phyloP scores from a whole-genome alignment of 2,797 vertebrate genomes.

The Rhinoraja longicauda region DNA sequence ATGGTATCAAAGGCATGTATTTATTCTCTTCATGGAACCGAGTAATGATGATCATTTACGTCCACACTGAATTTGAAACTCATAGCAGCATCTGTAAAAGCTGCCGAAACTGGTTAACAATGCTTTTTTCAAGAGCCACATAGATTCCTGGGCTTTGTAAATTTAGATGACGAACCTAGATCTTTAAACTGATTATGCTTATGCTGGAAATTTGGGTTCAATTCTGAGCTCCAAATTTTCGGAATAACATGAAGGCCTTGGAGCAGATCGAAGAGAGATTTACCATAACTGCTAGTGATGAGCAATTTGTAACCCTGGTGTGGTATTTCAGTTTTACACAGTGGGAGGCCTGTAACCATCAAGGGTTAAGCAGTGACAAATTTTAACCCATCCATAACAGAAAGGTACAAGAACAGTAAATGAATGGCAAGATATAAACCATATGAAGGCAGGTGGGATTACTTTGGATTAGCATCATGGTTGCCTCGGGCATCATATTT shows the following conservation, averaged over 20 bases:
- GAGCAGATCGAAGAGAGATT: background rate
- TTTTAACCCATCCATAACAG: no score
- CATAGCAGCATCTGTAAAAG: no score
- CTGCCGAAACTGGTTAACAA: background rate
- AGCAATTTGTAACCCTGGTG: background rate
- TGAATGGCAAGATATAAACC: no score
- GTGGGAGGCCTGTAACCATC: no score
- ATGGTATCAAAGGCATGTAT: background rate
- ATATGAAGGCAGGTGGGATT: no score
- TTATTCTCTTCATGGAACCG: background rate
- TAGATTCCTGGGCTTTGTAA: background rate
- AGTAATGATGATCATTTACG: background rate
- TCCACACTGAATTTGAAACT: no score
- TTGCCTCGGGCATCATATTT: no score
- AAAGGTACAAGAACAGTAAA: no score
- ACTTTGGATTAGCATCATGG: no score
- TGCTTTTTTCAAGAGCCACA: no score
- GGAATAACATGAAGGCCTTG: background rate
- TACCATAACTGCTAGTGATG: background rate
- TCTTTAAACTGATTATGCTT: background rate
- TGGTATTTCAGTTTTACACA: no score
- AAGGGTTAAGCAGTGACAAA: no score
- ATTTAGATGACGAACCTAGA: background rate
- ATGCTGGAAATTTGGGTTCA: background rate
- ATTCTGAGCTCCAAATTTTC: background rate